Percentiles rank a stretch among this genome's conserved stretches.
These are phyloP conservation scores for Ctenodactylus gundi DNA, from an alignment of 2,113 vertebrate genomes.

Conservation along the genomic window DNA sequence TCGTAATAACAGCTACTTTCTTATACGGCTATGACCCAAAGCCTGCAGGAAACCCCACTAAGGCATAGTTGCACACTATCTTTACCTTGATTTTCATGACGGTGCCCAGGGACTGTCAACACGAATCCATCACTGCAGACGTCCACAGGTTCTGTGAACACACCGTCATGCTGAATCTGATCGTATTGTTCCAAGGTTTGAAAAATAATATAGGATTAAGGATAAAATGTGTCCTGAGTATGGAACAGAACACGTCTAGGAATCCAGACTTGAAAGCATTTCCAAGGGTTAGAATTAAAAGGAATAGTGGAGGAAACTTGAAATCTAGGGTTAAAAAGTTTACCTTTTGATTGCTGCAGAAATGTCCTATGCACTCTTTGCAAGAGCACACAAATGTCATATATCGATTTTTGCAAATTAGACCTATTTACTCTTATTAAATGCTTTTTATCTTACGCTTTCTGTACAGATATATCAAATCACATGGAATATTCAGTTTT, in stretches of 20 bases:
- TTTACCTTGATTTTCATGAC: conserved; percentile 70
- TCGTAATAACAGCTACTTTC: conserved; percentile 96
- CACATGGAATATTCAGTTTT: conserved; percentile 64
- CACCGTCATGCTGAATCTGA: conserved; percentile 61
- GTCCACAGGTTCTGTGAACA: conserved; percentile 69
- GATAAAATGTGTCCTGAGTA: conserved; percentile 33
- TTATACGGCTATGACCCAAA: conserved; percentile 96
- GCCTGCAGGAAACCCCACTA: conserved; percentile 89
- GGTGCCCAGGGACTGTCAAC: conserved; percentile 44
- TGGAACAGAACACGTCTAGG: conserved; percentile 68
- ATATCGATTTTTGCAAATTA: conserved; percentile 75
- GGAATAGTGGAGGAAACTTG: conserved; percentile 76
- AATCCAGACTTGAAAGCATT: conserved; percentile 82
- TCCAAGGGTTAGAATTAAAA: conserved; percentile 71
- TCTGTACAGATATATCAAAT: conserved; percentile 69
- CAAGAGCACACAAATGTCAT: conserved; percentile 81
- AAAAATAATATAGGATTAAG: conserved; percentile 42
- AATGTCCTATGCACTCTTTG: conserved; percentile 82
- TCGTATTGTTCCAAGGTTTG: conserved; percentile 54
- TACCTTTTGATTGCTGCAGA: conserved; percentile 80
- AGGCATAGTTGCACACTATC: conserved; percentile 85
- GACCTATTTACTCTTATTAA: conserved; percentile 75
- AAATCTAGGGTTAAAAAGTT: conserved; percentile 69
- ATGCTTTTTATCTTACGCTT: conserved; percentile 72
- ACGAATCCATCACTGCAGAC: conserved; percentile 54